A percentile compares a stretch with the other conserved stretches of the same genome.
These are phyloP conservation scores for Premnoplex brunnescens DNA, from an alignment of 2,797 vertebrate species.

Conservation along the genomic window DNA sequence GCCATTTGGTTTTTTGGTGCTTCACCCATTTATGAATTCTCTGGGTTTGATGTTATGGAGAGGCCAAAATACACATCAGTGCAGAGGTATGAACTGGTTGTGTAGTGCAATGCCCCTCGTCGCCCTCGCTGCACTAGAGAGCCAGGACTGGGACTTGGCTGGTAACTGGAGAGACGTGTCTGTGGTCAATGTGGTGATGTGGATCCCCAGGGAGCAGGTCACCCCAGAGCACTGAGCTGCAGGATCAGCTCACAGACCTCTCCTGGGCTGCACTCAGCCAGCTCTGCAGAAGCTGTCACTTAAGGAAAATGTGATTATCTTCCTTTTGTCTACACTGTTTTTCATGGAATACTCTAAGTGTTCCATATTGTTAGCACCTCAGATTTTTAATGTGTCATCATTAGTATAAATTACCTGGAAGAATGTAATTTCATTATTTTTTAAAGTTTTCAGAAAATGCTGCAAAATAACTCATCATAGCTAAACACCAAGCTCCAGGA, in stretches of 20 bases:
- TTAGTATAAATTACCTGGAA: neutral
- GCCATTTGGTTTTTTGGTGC: neutral
- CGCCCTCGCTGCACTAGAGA: rapidly evolving
- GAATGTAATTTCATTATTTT: neutral
- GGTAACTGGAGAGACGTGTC: neutral
- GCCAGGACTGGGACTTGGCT: neutral
- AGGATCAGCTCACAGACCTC: neutral
- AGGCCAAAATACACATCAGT: rapidly evolving
- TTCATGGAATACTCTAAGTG: neutral
- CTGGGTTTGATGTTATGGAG: neutral
- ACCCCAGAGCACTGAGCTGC: neutral
- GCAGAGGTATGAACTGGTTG: neutral
- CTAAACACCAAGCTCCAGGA: slow-evolving; percentile 46
- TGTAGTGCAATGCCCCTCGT: neutral
- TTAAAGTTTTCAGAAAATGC: neutral
- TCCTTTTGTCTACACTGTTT: neutral
- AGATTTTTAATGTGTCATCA: neutral
- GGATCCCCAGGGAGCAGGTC: neutral
- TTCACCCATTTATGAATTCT: neutral
- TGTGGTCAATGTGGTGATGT: neutral
- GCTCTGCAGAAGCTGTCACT: neutral
- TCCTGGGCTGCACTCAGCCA: neutral
- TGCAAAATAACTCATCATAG: neutral
- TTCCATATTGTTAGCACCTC: neutral
- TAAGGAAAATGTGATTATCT: neutral